Evolutionary conservation across 2,797 vertebrate species (phyloP), one percentile per base, ranked within the genome.

Genomic region (Tauraco hartlaubi): DNA sequence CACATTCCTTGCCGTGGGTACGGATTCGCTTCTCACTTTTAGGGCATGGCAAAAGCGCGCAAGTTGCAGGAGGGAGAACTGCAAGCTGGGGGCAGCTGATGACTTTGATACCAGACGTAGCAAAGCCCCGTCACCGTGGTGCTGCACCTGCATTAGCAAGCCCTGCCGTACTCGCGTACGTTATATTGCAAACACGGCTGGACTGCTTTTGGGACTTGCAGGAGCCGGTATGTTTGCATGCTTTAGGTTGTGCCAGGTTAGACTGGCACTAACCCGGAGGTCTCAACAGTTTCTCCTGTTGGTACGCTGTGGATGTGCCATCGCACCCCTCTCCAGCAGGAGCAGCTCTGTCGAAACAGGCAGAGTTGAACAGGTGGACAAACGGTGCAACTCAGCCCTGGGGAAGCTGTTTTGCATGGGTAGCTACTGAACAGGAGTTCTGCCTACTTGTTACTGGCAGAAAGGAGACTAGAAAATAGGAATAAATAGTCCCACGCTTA

Each of bases 1-100:
- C 63, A 22, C 74, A 76, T 93, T 94, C 85, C 90, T 62, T 85
- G 76, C 85, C 76, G 59, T 82, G 80, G 87, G 63, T 86, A 81
- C 0, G 1, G 85, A 80, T 90, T 72, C 69, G 68, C 13, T 54
- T 68, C 10, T 44, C 5, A 4, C 49, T 92, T 92, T 76, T 71
- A 54, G 79, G 72, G 63, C 79, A 72, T 13, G 68, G 62, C 72
- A 62, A 12, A 77, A 90, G 56, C 6, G 1, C 3, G 9, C 35
- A 17, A 0, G 0, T 33, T 72, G n/a, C 48, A 74, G 81, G 72
- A 73, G 74, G 35, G 66, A 75, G 76, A 90, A 41, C 76, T 88
- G 66, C 54, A 54, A 49, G 66, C 26, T 44, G 44, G 46, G 44
- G 49, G 33, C 76, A 85, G 75, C 35, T 9, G 2, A 0, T 76